A percentile compares a stretch with the other conserved stretches of the same genome.
These are phyloP conservation scores for Sebastes diaconus DNA, from an alignment of 2,797 vertebrate genomes.

Conservation along the genomic window DNA sequence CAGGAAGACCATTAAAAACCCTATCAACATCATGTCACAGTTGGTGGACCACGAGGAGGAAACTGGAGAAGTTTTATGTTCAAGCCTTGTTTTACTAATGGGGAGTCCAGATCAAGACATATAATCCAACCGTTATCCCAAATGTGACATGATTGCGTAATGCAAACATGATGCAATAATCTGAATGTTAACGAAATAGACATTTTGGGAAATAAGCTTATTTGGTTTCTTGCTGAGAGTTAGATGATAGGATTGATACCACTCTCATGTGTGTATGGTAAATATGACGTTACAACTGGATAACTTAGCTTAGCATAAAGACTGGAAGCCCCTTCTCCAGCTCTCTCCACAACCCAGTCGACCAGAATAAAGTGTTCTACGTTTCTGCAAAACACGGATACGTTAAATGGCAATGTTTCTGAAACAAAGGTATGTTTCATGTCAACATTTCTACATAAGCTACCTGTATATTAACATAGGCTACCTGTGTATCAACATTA, in stretches of 20 bases:
- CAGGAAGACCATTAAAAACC: slow-evolving; percentile 75
- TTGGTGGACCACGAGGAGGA: slow-evolving; percentile 43
- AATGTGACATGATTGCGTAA: slow-evolving; percentile 12
- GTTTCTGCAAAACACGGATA: neutral
- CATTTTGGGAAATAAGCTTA: neutral
- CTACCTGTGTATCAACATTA: neutral
- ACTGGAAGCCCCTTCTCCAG: neutral
- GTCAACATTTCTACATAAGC: neutral
- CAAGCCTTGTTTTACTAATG: slow-evolving; percentile 37
- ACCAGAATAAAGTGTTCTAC: neutral
- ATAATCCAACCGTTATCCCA: slow-evolving; percentile 15
- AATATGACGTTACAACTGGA: neutral
- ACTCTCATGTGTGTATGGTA: no score
- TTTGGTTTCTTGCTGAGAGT: neutral
- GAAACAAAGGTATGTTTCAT: neutral
- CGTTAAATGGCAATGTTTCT: neutral
- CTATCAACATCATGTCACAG: slow-evolving; percentile 68
- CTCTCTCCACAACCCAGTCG: neutral
- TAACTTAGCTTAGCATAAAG: neutral
- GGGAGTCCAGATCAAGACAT: slow-evolving; percentile 47
- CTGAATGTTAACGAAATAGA: neutral
- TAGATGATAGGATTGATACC: neutral
- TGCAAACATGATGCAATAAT: neutral
- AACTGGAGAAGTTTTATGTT: slow-evolving; percentile 56
- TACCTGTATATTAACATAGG: neutral